Evolutionary conservation across 2,797 vertebrate species (phyloP).

Genomic region (Brachyrhaphis roseni): DNA sequence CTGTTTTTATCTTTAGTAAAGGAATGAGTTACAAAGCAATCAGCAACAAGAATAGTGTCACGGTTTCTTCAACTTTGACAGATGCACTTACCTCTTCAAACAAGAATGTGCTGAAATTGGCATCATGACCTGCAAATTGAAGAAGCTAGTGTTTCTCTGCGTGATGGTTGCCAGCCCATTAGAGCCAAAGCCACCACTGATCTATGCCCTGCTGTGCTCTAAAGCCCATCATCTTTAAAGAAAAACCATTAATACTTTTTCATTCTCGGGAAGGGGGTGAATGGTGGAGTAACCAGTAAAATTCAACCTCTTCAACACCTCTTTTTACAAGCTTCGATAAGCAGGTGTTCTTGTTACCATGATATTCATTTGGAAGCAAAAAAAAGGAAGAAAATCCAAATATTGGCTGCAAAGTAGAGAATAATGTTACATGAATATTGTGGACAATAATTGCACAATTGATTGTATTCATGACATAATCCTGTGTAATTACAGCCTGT

Average conservation of each 20-base stretch:
- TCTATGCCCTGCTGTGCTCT: slow-evolving; percentile 47
- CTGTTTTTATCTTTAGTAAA: not conserved
- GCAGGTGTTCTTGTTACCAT: slow-evolving; percentile 21
- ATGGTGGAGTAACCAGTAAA: slow-evolving; percentile 23
- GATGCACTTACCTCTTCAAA: slow-evolving; percentile 43
- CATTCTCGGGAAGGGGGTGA: slow-evolving; percentile 43
- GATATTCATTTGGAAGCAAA: slow-evolving; percentile 31
- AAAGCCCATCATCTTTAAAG: slow-evolving; percentile 42
- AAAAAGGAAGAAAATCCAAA: slow-evolving; percentile 14
- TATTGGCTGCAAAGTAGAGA: slow-evolving; percentile 30
- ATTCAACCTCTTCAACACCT: slow-evolving; percentile 25
- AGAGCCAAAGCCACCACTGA: slow-evolving; percentile 33
- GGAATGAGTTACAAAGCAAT: slow-evolving; percentile 4
- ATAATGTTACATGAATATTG: slow-evolving; percentile 32
- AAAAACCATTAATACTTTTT: slow-evolving; percentile 56
- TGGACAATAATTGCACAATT: slow-evolving; percentile 24
- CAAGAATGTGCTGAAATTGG: slow-evolving; percentile 35
- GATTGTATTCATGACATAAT: slow-evolving; percentile 31
- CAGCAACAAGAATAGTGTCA: slow-evolving; percentile 24
- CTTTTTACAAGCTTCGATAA: slow-evolving; percentile 22
- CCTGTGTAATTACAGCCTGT: slow-evolving; percentile 17
- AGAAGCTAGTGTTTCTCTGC: slow-evolving; percentile 30
- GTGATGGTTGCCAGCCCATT: slow-evolving; percentile 49
- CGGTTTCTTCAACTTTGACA: slow-evolving; percentile 21
- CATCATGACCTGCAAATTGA: slow-evolving; percentile 44